Conservation (phyloP, 2,888 invertebrate species). For the Sussaba pulchella region DNA sequence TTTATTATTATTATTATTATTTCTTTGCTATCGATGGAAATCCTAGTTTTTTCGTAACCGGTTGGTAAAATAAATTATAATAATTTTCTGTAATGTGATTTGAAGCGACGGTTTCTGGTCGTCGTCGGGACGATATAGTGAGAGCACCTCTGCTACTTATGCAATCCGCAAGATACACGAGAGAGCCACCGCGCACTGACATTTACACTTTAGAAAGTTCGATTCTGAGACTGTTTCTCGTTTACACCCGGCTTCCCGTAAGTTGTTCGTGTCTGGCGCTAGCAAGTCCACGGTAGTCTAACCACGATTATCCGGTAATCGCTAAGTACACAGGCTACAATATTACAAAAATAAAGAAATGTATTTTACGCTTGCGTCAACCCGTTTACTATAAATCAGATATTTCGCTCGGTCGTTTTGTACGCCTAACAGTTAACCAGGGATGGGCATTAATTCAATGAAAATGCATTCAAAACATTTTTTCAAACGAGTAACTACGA, state of each 20-base stretch:
- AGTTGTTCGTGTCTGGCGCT: slow-evolving; percentile 50
- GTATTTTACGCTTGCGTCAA: slow-evolving; percentile 21
- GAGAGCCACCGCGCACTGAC: slow-evolving; percentile 76
- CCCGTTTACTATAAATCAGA: slow-evolving; percentile 39
- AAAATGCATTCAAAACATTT: too few relatives aligned
- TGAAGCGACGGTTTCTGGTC: slow-evolving; percentile 38
- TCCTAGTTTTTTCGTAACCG: slow-evolving; percentile 17
- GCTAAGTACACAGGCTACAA: slow-evolving; percentile 13
- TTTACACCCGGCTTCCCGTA: slow-evolving; percentile 28
- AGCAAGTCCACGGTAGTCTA: slow-evolving; percentile 20
- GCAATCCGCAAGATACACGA: slow-evolving; percentile 72
- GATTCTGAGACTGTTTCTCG: slow-evolving; percentile 66
- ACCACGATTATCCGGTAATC: slow-evolving; percentile 29
- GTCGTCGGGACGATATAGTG: slow-evolving; percentile 53
- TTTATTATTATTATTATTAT: neutral
- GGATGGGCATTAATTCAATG: too few relatives aligned
- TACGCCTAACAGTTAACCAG: slow-evolving; percentile 17
- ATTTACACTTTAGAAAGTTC: slow-evolving; percentile 84
- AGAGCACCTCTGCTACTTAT: slow-evolving; percentile 69
- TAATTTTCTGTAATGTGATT: slow-evolving; percentile 63
- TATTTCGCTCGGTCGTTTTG: slow-evolving; percentile 28
- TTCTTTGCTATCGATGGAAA: slow-evolving; percentile 22
- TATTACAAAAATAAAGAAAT: neutral
- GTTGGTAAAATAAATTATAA: slow-evolving; percentile 45
- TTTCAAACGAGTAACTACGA: neutral